phyloP scores from a whole-genome alignment of 2,888 invertebrate species.

The Andrena praecox region DNA sequence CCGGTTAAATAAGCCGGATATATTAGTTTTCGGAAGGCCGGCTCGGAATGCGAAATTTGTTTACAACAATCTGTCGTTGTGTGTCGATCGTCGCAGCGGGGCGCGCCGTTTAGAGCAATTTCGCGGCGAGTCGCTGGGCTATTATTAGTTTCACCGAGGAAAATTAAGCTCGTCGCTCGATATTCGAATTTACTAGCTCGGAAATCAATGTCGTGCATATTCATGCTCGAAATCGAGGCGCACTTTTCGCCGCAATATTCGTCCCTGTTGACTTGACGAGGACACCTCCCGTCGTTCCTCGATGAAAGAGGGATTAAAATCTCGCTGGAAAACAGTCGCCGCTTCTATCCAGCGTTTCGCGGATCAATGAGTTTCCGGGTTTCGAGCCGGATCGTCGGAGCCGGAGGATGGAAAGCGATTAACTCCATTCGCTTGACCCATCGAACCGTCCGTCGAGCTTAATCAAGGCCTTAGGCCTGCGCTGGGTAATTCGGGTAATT shows the following conservation, averaged over 20 bases:
- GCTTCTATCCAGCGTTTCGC: background rate
- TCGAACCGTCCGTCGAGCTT: constrained; percentile 1
- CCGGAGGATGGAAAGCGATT: background rate
- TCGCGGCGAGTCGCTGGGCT: background rate
- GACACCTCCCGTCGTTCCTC: background rate
- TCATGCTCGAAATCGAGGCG: background rate
- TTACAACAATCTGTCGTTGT: constrained; percentile 24
- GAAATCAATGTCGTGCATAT: constrained; percentile 17
- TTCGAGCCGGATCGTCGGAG: background rate
- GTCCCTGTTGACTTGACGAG: background rate
- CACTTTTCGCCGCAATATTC: constrained; percentile 3
- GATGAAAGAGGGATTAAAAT: background rate
- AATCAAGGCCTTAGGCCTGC: constrained; percentile 20
- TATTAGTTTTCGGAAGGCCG: background rate
- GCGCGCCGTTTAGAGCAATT: background rate
- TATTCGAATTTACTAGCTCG: background rate
- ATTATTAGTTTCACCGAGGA: background rate
- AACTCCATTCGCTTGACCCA: background rate
- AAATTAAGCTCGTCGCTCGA: background rate
- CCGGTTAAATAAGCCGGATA: background rate
- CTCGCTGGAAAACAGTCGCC: background rate
- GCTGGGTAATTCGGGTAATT: constrained; percentile 44
- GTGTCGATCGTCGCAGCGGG: background rate
- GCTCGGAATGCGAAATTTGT: constrained; percentile 20
- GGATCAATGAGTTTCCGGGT: background rate